phyloP scores from a whole-genome alignment of 2,888 invertebrate genomes.

The Drosophila cognata region DNA sequence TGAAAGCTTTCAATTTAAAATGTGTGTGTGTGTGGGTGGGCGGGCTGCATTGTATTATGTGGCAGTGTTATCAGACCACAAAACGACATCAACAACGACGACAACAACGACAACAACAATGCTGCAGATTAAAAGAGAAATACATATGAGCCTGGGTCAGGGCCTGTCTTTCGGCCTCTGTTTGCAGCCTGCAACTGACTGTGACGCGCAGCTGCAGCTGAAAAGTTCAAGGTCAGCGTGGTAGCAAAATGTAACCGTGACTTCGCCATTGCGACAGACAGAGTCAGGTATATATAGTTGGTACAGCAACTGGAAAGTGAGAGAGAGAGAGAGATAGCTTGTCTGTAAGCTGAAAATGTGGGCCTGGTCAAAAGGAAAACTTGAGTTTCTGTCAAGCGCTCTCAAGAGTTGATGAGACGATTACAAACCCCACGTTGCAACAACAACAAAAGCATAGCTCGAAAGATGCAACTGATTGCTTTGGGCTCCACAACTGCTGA shows the following conservation, averaged over 20 bases:
- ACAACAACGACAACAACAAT: slow-evolving; percentile 35
- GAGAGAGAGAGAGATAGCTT: slow-evolving; percentile 21
- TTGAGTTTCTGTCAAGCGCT: slow-evolving; percentile 31
- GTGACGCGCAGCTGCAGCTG: slow-evolving; percentile 43
- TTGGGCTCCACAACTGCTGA: slow-evolving; percentile 50
- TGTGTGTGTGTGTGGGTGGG: slow-evolving; percentile 11
- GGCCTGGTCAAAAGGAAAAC: slow-evolving; percentile 27
- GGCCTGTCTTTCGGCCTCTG: slow-evolving; percentile 49
- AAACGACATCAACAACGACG: slow-evolving; percentile 34
- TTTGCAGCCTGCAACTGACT: slow-evolving; percentile 19
- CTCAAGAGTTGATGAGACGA: slow-evolving; percentile 34
- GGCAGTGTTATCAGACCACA: slow-evolving; percentile 59
- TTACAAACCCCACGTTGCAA: slow-evolving; percentile 20
- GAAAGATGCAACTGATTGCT: slow-evolving; percentile 40
- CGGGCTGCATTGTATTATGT: slow-evolving; percentile 33
- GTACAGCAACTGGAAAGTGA: neutral
- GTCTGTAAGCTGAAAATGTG: slow-evolving; percentile 12
- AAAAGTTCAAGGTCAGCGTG: slow-evolving; percentile 72
- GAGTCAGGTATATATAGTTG: slow-evolving; percentile 18
- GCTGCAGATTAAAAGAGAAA: slow-evolving; percentile 57
- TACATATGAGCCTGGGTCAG: slow-evolving; percentile 50
- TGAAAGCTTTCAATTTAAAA: slow-evolving; percentile 67
- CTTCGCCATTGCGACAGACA: slow-evolving; percentile 40
- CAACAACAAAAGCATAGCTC: slow-evolving; percentile 1
- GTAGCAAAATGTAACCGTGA: slow-evolving; percentile 59